A percentile compares a stretch with the other conserved stretches of the same genome.
Evolutionary conservation across 2,113 vertebrate genomes (phyloP).

Genomic region (Rhombomys opimus): DNA sequence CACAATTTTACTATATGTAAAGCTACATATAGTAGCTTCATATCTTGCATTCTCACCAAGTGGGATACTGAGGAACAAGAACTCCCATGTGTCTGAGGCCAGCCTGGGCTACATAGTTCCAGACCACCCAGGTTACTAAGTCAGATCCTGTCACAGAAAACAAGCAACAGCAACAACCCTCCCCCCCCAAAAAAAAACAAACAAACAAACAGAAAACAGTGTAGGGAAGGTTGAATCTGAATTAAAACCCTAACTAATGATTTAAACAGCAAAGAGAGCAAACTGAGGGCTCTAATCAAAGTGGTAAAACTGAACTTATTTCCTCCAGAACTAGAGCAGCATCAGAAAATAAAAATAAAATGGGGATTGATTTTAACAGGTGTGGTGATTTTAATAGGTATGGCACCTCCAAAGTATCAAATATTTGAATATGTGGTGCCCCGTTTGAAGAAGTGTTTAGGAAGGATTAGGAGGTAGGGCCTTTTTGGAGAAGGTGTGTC

Average conservation of each 20-base stretch:
- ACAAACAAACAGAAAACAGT: neutral
- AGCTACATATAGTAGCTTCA: neutral
- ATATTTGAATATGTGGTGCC: neutral
- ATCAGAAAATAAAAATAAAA: constrained; percentile 54
- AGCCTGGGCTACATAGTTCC: no score
- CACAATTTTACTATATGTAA: neutral
- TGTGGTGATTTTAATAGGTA: neutral
- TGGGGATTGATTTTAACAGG: neutral
- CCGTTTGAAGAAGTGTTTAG: neutral
- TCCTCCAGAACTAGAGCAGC: constrained; percentile 24
- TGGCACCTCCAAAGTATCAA: neutral
- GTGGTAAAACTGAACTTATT: neutral
- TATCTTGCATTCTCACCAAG: neutral
- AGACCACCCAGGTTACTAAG: neutral
- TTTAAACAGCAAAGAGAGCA: constrained; percentile 33
- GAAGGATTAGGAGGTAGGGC: neutral
- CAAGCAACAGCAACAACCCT: neutral
- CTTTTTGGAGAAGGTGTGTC: neutral
- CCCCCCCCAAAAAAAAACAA: no score
- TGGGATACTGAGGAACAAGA: neutral
- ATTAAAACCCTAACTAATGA: constrained; percentile 48
- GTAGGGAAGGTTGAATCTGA: constrained; percentile 3
- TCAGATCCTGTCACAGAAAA: neutral
- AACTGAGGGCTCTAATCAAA: constrained; percentile 18
- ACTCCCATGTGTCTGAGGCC: neutral